Evolutionary conservation across 2,888 invertebrate genomes (phyloP), one percentile per base, ranked within the genome.

Genomic region (Odontomyia ornata): DNA sequence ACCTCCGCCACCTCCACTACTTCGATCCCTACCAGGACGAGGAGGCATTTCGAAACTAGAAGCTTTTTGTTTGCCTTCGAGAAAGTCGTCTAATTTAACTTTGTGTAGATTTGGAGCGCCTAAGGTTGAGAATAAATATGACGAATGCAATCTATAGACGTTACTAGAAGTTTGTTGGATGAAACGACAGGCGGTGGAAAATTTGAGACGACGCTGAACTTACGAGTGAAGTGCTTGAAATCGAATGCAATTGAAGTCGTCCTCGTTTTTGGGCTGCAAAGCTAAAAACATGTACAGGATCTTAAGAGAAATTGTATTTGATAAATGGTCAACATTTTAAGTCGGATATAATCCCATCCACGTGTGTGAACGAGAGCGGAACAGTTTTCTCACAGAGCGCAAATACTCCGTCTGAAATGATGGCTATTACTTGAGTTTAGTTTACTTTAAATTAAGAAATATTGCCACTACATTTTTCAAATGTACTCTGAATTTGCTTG

Each of bases 11-110:
- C 69, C 77, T 25, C 75, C 72, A 11, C 78, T 76, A 36, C 73
- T 21, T 13, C 78, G 79, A 18, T 79, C 77, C 28, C 77, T 47
- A 21, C 79, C 77, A 67, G 15, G 79, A 80, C 77, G 80, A 80
- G 71, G 79, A 78, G 75, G 79, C 80, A 78, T 78, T 15, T 43
- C 47, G 11, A 36, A 47, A 69, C 13, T 28, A 25, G 11, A 13
- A 7, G 15, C 60, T 60, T 60, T 60, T 25, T 18, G 21, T 25
- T 25, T 23, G 3, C 21, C 25, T 60, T 11, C 25, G 11, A 18
- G 25, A 9, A 60, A 25, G 23, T 5, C 21, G 4, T 60, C 23
- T 25, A 2, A 4, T 21, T 60, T 2, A 23, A 3, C 36, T 60
- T 60, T 60, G 4, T 60, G 60, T 13, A 18, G 60, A 60, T 21